phyloP scores from a whole-genome alignment of 1,140 invertebrate species.

The Meloidogyne hapla region DNA sequence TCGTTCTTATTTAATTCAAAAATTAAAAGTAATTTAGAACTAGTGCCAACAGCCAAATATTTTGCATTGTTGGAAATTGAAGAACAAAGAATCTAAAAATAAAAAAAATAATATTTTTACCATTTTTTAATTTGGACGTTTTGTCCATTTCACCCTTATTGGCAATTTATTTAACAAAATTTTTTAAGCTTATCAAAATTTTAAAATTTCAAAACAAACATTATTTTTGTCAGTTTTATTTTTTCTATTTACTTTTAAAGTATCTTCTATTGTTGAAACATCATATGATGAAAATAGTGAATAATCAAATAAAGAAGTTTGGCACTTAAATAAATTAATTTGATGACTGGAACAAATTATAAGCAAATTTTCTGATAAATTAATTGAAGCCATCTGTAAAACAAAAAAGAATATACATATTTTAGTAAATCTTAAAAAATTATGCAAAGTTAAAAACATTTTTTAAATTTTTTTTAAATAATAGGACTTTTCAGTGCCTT shows the following conservation, averaged over 20 bases:
- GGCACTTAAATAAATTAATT: not conserved
- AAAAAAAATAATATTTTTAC: not conserved
- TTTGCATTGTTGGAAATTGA: not conserved
- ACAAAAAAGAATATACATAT: too few species aligned
- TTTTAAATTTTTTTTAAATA: too few species aligned
- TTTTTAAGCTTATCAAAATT: too few species aligned
- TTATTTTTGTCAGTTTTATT: not conserved
- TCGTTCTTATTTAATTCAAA: not conserved
- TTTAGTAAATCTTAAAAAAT: too few species aligned
- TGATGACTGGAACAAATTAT: not conserved
- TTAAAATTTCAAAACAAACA: not conserved
- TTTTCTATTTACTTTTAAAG: not conserved
- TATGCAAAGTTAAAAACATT: too few species aligned
- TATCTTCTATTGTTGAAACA: not conserved
- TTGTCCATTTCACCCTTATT: too few species aligned
- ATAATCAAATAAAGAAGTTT: not conserved
- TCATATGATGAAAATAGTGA: not conserved
- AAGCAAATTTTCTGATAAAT: not conserved
- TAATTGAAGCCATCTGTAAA: slow-evolving; percentile 1
- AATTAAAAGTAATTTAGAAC: not conserved
- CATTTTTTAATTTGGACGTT: too few species aligned
- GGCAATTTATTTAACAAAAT: too few species aligned
- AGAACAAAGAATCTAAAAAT: not conserved
- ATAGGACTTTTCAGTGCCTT: too few species aligned
- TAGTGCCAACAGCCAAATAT: not conserved